Evolutionary conservation across 2,113 vertebrate species (phyloP).

Genomic region (Trogon melanurus): DNA sequence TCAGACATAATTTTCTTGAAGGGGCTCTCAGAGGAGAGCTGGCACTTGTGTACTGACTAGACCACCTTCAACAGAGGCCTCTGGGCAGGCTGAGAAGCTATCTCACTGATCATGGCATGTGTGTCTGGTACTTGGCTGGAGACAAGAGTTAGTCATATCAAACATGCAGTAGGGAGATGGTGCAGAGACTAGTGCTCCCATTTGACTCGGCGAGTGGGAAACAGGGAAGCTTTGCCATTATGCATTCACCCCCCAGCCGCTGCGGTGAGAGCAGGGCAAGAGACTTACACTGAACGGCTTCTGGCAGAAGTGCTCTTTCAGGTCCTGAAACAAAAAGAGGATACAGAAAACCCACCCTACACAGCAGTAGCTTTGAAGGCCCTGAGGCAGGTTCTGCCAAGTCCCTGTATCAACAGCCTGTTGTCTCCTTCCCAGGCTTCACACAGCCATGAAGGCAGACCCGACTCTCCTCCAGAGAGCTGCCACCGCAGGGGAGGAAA

Average conservation of each 20-base stretch:
- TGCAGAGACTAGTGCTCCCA: background rate
- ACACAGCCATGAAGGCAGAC: background rate
- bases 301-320: background rate
- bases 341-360: background rate
- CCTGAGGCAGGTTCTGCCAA: background rate
- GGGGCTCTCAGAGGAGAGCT: background rate
- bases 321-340: background rate
- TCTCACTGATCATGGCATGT: background rate
- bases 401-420: background rate
- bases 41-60: background rate
- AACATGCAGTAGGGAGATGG: background rate
- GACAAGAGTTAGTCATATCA: conserved; percentile 12
- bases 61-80: background rate
- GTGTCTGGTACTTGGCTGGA: background rate
- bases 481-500: fast-evolving
- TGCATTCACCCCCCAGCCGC: background rate
- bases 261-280: background rate
- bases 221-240: background rate
- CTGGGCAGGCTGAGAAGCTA: background rate
- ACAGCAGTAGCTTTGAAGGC: background rate
- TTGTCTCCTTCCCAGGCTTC: background rate
- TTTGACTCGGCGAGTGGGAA: background rate
- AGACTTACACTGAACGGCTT: background rate
- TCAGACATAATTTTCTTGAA: background rate
- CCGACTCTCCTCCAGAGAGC: background rate